Conservation (phyloP, 2,888 invertebrate species). For the Cryptocephalus primarius region DNA sequence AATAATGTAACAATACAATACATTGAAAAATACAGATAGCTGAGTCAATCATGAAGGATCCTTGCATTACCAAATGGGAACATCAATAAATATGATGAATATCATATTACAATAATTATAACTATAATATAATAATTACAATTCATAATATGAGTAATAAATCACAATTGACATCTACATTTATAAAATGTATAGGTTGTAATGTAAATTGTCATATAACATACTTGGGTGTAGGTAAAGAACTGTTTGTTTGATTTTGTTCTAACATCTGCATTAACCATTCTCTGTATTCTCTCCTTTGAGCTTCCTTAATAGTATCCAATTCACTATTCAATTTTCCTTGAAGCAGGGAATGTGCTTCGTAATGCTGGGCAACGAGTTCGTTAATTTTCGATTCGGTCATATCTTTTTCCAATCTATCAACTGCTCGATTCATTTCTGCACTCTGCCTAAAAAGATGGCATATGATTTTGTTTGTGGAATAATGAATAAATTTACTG, state of each 20-base stretch:
- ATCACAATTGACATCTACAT: too few species aligned
- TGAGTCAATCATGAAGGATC: too few species aligned
- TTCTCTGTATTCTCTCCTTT: slow-evolving; percentile 75
- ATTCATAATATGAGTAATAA: too few species aligned
- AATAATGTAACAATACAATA: too few species aligned
- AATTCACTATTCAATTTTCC: slow-evolving; percentile 79
- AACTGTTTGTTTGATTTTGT: slow-evolving; percentile 51
- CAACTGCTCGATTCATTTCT: slow-evolving; percentile 82
- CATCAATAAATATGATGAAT: too few species aligned
- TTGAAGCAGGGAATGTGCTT: slow-evolving; percentile 71
- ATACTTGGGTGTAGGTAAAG: slow-evolving; percentile 44
- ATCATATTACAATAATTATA: too few species aligned
- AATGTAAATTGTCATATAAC: slow-evolving; percentile 5
- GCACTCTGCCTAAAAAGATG: slow-evolving; percentile 54
- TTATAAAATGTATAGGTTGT: too few species aligned
- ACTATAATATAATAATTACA: too few species aligned
- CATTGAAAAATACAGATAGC: too few species aligned
- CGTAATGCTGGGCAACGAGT: slow-evolving; percentile 70
- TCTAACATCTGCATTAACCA: slow-evolving; percentile 79
- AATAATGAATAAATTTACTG: slow-evolving; percentile 32
- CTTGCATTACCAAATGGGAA: too few species aligned
- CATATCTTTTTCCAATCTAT: slow-evolving; percentile 61
- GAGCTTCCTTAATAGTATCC: slow-evolving; percentile 73
- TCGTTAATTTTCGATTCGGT: slow-evolving; percentile 80
- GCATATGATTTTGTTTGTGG: neutral